These are phyloP conservation scores for Leptodirus hochenwartii DNA, from an alignment of 2,888 invertebrate species.

Conservation along the genomic window DNA sequence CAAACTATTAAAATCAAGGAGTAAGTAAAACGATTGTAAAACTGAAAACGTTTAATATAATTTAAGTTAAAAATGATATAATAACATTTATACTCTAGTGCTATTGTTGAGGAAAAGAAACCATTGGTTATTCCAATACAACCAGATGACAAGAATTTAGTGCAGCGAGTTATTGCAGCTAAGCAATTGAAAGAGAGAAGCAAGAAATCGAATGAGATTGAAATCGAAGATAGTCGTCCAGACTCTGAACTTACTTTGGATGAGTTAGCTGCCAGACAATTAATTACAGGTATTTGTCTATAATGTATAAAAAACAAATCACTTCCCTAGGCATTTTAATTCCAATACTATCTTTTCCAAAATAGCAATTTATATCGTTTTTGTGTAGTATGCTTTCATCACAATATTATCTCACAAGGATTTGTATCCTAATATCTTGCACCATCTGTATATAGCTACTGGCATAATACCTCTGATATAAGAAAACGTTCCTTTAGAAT, in stretches of 20 bases:
- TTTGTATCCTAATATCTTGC: no score
- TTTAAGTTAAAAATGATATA: background rate
- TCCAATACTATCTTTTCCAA: no score
- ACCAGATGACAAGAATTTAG: slow-evolving; percentile 28
- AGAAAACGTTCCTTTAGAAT: no score
- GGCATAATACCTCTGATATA: no score
- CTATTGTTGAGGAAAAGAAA: slow-evolving; percentile 31
- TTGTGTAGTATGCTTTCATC: no score
- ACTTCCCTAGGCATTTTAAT: no score
- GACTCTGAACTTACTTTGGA: slow-evolving; percentile 35
- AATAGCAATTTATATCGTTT: no score
- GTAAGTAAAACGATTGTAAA: slow-evolving; percentile 29
- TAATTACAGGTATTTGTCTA: slow-evolving; percentile 37
- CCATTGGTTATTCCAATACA: slow-evolving; percentile 50
- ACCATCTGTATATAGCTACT: no score
- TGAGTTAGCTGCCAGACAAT: slow-evolving; percentile 54
- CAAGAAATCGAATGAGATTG: slow-evolving; percentile 13
- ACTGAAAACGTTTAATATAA: slow-evolving; percentile 9
- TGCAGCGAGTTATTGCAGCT: slow-evolving; percentile 34
- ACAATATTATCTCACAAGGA: no score
- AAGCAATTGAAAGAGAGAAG: slow-evolving; percentile 25
- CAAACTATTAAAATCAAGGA: slow-evolving; percentile 57
- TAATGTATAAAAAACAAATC: no score
- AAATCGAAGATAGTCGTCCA: slow-evolving; percentile 18
- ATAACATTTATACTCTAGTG: slow-evolving; percentile 24